phyloP scores from a whole-genome alignment of 2,888 invertebrate species.

The Uropetala carovei region DNA sequence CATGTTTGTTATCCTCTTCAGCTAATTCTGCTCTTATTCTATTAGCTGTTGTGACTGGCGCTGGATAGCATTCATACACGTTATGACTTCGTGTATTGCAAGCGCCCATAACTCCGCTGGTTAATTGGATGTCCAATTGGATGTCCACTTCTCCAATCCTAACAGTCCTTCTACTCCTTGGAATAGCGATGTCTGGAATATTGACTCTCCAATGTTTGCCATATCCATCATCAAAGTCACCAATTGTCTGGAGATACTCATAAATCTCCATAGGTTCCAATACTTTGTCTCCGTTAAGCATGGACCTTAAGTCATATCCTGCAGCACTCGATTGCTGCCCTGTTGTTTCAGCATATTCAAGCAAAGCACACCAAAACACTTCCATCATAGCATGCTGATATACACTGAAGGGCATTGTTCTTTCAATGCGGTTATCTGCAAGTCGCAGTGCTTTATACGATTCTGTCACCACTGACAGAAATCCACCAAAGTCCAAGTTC shows the following conservation, averaged over 20 bases:
- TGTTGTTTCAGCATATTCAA: neutral
- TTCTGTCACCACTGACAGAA: neutral
- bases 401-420: neutral
- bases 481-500: neutral
- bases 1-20: no score
- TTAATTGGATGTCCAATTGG: no score
- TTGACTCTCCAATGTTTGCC: neutral
- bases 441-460: neutral
- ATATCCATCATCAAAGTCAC: neutral
- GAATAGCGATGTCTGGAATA: neutral
- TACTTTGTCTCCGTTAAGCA: neutral
- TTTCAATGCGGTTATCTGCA: neutral
- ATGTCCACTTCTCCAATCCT: neutral
- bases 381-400: neutral
- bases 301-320: neutral
- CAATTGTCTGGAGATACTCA: neutral
- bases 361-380: neutral
- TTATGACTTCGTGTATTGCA: neutral
- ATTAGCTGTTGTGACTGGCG: neutral
- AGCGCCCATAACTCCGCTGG: neutral
- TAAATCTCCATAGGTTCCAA: neutral
- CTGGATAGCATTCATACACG: neutral
- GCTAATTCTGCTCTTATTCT: neutral
- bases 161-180: neutral
- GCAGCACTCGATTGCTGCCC: neutral